Conservation (phyloP, 2,113 vertebrate genomes). For the Takifugu flavidus region DNA sequence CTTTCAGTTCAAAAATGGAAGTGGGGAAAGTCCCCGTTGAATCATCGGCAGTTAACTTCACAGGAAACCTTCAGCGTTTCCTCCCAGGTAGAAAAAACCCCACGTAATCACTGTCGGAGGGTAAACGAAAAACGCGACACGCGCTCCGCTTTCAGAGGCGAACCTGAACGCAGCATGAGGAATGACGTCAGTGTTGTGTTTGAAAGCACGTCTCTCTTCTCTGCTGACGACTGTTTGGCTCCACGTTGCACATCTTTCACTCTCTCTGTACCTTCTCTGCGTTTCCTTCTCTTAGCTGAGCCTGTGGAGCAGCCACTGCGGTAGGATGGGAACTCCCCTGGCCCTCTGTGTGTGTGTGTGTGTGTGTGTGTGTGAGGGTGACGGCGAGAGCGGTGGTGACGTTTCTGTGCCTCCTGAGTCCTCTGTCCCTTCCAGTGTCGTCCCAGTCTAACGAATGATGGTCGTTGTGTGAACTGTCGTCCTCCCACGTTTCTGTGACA, state of each 20-base stretch:
- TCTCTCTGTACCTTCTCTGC: slow-evolving; percentile 80
- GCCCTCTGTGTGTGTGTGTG: slow-evolving; percentile 47
- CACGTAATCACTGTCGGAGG: background rate
- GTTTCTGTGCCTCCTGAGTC: slow-evolving; percentile 34
- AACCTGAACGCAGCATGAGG: slow-evolving; percentile 45
- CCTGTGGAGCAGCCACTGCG: slow-evolving; percentile 94
- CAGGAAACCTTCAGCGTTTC: background rate
- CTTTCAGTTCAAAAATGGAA: slow-evolving; percentile 34
- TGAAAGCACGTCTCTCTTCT: slow-evolving; percentile 52
- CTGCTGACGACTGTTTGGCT: slow-evolving; percentile 56
- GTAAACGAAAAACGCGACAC: background rate
- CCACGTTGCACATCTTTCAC: slow-evolving; percentile 71
- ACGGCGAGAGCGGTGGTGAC: slow-evolving; percentile 12
- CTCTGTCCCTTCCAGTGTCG: slow-evolving; percentile 8
- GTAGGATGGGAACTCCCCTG: slow-evolving; percentile 84
- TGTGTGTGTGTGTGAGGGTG: slow-evolving; percentile 35
- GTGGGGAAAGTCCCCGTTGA: slow-evolving; percentile 14
- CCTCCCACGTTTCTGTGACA: background rate
- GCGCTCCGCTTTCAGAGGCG: slow-evolving; percentile 39
- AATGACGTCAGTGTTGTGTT: slow-evolving; percentile 27
- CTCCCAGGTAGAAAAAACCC: background rate
- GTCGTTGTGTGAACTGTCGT: slow-evolving; percentile 14
- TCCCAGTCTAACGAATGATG: slow-evolving; percentile 32
- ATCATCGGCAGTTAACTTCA: background rate
- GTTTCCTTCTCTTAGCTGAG: slow-evolving; percentile 84